Evolutionary conservation across 2,888 invertebrate genomes (phyloP), one percentile per base, ranked within the genome.

Genomic region (Dione juno): DNA sequence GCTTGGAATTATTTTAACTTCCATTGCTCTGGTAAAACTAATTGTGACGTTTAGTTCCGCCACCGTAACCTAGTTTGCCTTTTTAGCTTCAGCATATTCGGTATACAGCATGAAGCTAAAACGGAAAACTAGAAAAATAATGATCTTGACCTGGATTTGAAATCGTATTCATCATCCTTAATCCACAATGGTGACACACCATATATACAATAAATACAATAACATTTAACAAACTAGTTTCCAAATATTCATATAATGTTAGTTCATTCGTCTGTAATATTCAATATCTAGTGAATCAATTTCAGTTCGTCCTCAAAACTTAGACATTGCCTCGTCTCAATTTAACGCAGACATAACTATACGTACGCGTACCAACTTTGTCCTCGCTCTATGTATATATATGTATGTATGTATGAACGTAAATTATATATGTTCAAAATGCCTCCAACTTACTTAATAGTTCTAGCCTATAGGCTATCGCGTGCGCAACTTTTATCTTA

Each of bases 211-310:
- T 37, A 57, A 21, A 53, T 52, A 52, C 57, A 59, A 16, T 59
- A 65, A 64, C 28, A 63, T 59, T 19, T 43, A 69, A 43, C 57
- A 64, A 70, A 35, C 59, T 59, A 66, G 66, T 66, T 70, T 59
- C 35, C 52, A 66, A 52, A 66, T 66, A 35, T 70, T 63, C 48
- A 54, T 41, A 16, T 66, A 58, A 59, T 16, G 68, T 64, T 45
- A 58, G 59, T 66, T 58, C 57, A 64, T 68, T 72, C 74, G 66
- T 63, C 65, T 70, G 72, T 75, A 69, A 73, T 72, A 72, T 73
- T 73, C 73, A 76, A 76, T 75, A 75, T 75, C 69, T 52, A 63
- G 70, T 67, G 71, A 75, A 76, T 76, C 72, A 77, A 75, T 77
- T 76, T 70, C 73, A 52, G 67, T 64, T 64, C 70, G 69, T 68